phyloP scores from a whole-genome alignment of 2,113 vertebrate genomes.

The Tylochromis polylepis region DNA sequence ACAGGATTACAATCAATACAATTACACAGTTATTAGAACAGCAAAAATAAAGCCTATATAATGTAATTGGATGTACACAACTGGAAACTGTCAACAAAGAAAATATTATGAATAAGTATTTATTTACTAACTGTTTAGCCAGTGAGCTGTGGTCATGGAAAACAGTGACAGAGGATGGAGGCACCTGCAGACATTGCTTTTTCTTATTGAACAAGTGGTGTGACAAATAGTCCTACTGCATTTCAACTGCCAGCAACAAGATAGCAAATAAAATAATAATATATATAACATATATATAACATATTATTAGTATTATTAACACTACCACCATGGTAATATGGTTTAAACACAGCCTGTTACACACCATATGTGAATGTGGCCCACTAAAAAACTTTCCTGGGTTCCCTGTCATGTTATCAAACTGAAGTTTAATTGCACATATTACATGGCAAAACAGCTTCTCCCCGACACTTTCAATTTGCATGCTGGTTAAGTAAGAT shows the following conservation, averaged over 20 bases:
- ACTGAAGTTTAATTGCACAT: too few species aligned
- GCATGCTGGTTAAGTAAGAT: background rate
- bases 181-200: background rate
- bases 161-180: background rate
- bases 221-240: background rate
- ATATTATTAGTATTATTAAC: background rate
- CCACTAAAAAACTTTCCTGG: too few species aligned
- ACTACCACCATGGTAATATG: background rate
- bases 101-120: too few species aligned
- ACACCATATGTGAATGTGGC: too few species aligned
- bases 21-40: background rate
- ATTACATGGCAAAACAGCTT: too few species aligned
- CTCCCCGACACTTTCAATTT: background rate
- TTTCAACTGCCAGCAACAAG: background rate
- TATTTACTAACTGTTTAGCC: background rate
- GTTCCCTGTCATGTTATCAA: too few species aligned
- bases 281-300: too few species aligned
- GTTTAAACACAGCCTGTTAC: background rate
- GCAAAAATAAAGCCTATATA: background rate
- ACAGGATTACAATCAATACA: background rate
- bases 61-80: background rate
- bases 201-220: background rate
- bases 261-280: accelerated
- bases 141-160: background rate
- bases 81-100: background rate